These are phyloP conservation scores for Tapirus terrestris DNA, from an alignment of 2,113 vertebrate species.

Conservation along the genomic window DNA sequence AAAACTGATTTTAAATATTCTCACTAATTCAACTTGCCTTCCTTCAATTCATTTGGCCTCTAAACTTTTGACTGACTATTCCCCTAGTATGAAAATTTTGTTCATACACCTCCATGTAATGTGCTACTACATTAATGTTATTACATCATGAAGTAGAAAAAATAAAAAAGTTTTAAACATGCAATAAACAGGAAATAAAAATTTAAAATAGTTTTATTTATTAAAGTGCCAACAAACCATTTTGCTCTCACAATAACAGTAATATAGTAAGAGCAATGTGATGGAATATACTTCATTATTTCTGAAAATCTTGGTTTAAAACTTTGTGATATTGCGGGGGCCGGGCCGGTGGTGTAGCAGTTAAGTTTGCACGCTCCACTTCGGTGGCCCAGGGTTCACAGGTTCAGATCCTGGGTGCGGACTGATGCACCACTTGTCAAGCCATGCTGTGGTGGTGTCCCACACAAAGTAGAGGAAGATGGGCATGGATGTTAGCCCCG, in stretches of 20 bases:
- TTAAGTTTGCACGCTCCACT: no score
- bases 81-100: neutral
- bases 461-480: no score
- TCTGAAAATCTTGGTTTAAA: neutral
- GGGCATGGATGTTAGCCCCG: no score
- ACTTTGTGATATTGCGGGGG: neutral
- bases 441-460: no score
- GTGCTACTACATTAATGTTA: neutral
- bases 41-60: neutral
- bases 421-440: no score
- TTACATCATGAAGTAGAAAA: neutral
- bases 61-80: neutral
- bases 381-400: no score
- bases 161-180: neutral
- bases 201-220: neutral
- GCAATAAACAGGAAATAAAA: neutral
- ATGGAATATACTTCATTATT: neutral
- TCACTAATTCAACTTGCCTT: constrained; percentile 18
- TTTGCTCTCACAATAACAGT: neutral
- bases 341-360: no score
- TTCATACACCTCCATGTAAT: neutral
- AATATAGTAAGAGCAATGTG: neutral
- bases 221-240: neutral
- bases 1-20: constrained; percentile 37
- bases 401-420: no score